phyloP scores from a whole-genome alignment of 2,113 vertebrate genomes.

The Channa maculata region DNA sequence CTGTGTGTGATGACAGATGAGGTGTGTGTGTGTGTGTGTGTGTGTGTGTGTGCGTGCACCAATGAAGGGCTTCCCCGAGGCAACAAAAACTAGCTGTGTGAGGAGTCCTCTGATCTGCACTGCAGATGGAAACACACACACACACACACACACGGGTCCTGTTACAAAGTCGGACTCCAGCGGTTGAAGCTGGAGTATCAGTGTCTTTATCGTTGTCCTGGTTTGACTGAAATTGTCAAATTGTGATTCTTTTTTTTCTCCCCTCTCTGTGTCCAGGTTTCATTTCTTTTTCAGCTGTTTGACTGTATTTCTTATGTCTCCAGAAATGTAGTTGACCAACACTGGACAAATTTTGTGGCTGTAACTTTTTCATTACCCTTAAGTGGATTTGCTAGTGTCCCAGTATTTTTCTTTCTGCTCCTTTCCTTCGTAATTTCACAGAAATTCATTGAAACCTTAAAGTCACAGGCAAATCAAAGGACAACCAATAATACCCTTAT shows the following conservation, averaged over 20 bases:
- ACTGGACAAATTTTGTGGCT: too few relatives aligned
- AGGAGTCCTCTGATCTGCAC: slow-evolving; percentile 73
- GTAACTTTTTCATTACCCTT: too few relatives aligned
- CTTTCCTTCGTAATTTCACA: too few relatives aligned
- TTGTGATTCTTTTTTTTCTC: slow-evolving; percentile 15
- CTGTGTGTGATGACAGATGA: slow-evolving; percentile 67
- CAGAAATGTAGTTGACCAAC: too few relatives aligned
- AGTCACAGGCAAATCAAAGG: too few relatives aligned
- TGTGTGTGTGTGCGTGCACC: slow-evolving; percentile 36
- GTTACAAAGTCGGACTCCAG: slow-evolving; percentile 61
- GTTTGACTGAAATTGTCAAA: slow-evolving; percentile 50
- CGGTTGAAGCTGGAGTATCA: slow-evolving; percentile 34
- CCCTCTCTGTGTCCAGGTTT: slow-evolving; percentile 4
- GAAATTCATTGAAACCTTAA: too few relatives aligned
- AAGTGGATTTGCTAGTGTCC: too few relatives aligned
- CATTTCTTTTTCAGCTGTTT: background rate
- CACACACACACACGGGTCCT: slow-evolving; percentile 50
- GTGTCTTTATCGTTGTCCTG: slow-evolving; percentile 44
- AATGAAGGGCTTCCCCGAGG: slow-evolving; percentile 63
- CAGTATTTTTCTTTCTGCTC: too few relatives aligned
- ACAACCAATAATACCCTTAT: too few relatives aligned
- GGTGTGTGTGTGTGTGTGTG: slow-evolving; percentile 55
- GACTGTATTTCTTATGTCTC: background rate
- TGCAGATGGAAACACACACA: slow-evolving; percentile 68
- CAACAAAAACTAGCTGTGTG: slow-evolving; percentile 58